Evolutionary conservation across 2,797 vertebrate genomes (phyloP).

Genomic region (Falco columbarius): DNA sequence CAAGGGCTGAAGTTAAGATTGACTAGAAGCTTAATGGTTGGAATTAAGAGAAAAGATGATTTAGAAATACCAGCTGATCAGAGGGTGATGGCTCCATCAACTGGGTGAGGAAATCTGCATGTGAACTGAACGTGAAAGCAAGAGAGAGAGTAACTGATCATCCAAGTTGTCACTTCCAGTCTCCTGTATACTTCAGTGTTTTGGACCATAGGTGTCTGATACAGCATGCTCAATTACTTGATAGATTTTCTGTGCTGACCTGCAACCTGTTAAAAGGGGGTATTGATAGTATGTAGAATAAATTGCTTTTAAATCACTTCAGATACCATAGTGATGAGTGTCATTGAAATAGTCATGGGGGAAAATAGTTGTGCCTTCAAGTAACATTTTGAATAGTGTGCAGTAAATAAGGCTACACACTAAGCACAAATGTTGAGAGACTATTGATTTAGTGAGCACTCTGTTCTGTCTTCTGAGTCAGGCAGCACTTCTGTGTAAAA

Average conservation of each 20-base stretch:
- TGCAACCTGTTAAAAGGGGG: neutral
- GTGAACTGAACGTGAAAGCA: neutral
- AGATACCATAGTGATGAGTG: neutral
- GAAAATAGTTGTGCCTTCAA: neutral
- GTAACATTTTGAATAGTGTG: neutral
- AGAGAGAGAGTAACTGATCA: neutral
- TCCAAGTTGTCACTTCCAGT: neutral
- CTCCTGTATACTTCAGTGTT: neutral
- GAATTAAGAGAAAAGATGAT: neutral
- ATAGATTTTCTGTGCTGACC: neutral
- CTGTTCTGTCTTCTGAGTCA: neutral
- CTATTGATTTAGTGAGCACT: neutral
- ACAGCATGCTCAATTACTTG: neutral
- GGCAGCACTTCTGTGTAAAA: neutral
- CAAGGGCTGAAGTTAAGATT: neutral
- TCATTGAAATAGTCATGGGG: neutral
- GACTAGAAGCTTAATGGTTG: neutral
- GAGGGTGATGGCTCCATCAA: neutral
- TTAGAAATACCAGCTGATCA: neutral
- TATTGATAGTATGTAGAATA: neutral
- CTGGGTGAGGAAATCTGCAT: neutral
- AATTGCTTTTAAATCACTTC: neutral
- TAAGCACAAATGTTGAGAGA: neutral
- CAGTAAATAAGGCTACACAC: neutral
- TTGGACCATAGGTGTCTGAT: neutral